A percentile compares a stretch with the other conserved stretches of the same genome.
These are phyloP conservation scores for Dipodomys stephensi DNA, from an alignment of 2,113 vertebrate species.

Conservation along the genomic window DNA sequence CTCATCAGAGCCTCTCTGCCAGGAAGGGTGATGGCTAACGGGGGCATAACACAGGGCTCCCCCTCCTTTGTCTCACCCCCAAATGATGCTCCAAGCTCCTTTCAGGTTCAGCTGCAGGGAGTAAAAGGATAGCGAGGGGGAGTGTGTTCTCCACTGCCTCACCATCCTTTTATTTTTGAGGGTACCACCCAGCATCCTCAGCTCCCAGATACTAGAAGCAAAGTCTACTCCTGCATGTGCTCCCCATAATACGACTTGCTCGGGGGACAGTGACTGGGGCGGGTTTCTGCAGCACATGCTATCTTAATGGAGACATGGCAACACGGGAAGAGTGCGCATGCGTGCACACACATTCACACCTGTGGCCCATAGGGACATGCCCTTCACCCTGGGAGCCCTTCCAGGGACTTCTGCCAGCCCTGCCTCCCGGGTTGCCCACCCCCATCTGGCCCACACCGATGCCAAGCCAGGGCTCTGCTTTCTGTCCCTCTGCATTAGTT, in stretches of 20 bases:
- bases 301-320: not conserved
- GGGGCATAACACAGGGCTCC: not conserved
- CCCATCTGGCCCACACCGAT: rapidly evolving
- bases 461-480: not conserved
- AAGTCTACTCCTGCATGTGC: not conserved
- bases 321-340: not conserved
- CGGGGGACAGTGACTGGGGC: not conserved
- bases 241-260: not conserved
- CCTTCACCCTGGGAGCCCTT: not conserved
- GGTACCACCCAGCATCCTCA: not conserved
- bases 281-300: not conserved
- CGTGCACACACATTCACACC: not conserved
- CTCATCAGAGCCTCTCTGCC: not conserved
- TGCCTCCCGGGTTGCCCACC: no score
- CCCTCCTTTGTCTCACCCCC: constrained; percentile 15
- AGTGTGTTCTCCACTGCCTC: not conserved
- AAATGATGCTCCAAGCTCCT: not conserved
- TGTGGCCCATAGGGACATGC: no score
- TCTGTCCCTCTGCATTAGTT: not conserved
- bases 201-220: not conserved
- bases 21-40: not conserved
- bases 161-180: constrained; percentile 16
- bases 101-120: not conserved
- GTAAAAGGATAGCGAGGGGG: not conserved
- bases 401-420: not conserved